Evolutionary conservation across 2,113 vertebrate species (phyloP), one percentile per base, ranked within the genome.

Genomic region (Centropus unirufus): DNA sequence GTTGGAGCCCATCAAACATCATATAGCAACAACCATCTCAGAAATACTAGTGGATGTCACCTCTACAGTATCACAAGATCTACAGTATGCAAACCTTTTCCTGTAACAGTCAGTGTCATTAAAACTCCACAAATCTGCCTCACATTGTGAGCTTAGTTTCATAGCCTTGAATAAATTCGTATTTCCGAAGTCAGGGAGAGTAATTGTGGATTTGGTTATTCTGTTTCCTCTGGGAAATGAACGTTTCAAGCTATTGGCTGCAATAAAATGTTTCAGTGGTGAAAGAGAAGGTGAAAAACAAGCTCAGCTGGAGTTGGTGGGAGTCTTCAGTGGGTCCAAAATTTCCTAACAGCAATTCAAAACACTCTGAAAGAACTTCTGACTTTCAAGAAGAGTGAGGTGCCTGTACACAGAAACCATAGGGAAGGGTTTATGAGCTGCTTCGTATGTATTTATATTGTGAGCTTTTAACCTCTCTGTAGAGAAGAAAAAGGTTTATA

Each of bases 401-500:
- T n/a, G 1, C 1, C 9, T 40, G 13, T 19, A 24, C 55, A 9
- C 36, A 61, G 30, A 78, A 88, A 9, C 55, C 3, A 26, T 42
- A 10, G 9, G 19, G 14, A 80, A 94, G 16, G 63, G 23, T 70
- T 95, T 82, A 84, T 90, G 2, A 20, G 83, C 80, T 94, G 13
- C 54, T 95, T 94, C 83, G 6, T 74, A 58, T 94, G 12, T 95
- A 66, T 81, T 61, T 96, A 55, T 76, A 78, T 55, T 46, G 52
- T 80, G 30, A 94, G 36, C 10, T 97, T 97, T 96, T 95, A 96
- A 93, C 90, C 68, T 47, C 2, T 22, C 36, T 79, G 47, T 90
- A 93, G 15, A 66, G 80, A 96, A 83, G 83, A 95, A 95, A 83
- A 95, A 36, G 30, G 14, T 87, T 88, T 90, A 5, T 81, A 54